Base-by-base conservation (phyloP, 1,140 invertebrate genomes). In the Asbolus verrucosus region DNA sequence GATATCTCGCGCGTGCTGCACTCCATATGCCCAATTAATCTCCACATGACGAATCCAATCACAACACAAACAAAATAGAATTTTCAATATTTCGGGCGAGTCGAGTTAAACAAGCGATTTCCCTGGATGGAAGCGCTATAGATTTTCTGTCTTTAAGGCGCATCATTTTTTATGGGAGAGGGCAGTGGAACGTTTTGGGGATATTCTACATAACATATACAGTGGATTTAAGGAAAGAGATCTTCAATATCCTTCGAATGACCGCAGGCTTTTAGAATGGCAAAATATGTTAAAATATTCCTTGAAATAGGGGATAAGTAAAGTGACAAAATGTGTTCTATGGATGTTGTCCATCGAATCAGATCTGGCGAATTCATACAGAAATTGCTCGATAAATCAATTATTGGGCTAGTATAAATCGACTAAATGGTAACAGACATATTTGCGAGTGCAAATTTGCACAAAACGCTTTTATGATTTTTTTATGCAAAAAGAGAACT, bases 401-500 rank as follows among this genome's bases (percentile, higher is more conserved):
- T 54, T 54, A n/a, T 54, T 54, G 41, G 41, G 41, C 21, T 46
- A 46, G 16, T 15, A 46, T 46, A 46, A 46, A 19, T 46, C 41
- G 41, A 16, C 6, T 19, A 19, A 46, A 46, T 46, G 41, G 41
- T 21, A 46, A 46, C n/a, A n/a, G n/a, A n/a, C n/a, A 50, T 50
- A 50, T 50, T 62, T 68, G 31, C 43, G 18, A 13, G 46, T 18
- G 9, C 18, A 63, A 63, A 63, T 63, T 63, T 63, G 33, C 24
- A 65, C 65, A 41, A 65, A 46, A 36, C 46, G 62, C 65, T 70
- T 73, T 77, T 75, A 75, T 69, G 70, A 70, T 71, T 65, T 76
- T 72, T 75, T 76, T 76, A 78, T 78, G 77, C 77, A 78, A 78
- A 78, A 76, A 59, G 36, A 38, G 67, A 61, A 46, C 77, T 78